Evolutionary conservation across 2,888 invertebrate species (phyloP).

Genomic region (Glomeris marginata): DNA sequence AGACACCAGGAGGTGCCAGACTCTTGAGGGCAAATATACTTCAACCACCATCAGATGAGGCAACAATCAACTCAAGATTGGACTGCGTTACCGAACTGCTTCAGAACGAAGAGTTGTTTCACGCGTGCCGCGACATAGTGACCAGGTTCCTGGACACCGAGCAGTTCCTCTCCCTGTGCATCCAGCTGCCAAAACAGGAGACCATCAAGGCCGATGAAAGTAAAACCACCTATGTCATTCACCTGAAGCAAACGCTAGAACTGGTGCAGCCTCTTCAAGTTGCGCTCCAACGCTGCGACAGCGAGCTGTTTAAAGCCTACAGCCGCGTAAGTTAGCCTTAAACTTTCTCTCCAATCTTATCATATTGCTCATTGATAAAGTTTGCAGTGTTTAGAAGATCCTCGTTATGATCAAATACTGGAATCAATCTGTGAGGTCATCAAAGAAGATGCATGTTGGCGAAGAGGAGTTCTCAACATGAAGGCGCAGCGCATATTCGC

Average conservation of each 20-base stretch:
- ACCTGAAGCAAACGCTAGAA: constrained; percentile 61
- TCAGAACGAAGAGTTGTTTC: constrained; percentile 46
- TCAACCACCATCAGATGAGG: constrained; percentile 48
- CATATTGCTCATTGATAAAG: not conserved
- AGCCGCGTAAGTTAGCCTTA: constrained; percentile 36
- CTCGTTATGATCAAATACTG: constrained; percentile 35
- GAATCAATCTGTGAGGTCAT: constrained; percentile 38
- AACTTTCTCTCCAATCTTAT: not conserved
- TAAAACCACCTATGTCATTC: constrained; percentile 58
- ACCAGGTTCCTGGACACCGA: constrained; percentile 56
- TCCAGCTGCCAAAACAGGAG: constrained; percentile 35
- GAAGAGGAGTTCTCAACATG: constrained; percentile 39
- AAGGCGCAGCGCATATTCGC: constrained; percentile 55
- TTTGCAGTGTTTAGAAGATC: constrained; percentile 32
- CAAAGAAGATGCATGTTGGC: constrained; percentile 39
- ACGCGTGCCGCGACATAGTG: not conserved
- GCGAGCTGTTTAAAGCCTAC: constrained; percentile 41
- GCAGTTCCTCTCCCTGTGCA: constrained; percentile 49
- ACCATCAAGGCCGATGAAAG: constrained; percentile 46
- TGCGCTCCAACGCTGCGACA: constrained; percentile 38
- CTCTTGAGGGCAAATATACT: constrained; percentile 59
- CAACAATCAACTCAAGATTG: constrained; percentile 50
- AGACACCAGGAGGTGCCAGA: constrained; percentile 57
- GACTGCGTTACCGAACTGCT: constrained; percentile 62
- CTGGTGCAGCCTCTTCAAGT: constrained; percentile 48